phyloP scores from a whole-genome alignment of 2,888 invertebrate genomes.

The Metopia argyrocephala region DNA sequence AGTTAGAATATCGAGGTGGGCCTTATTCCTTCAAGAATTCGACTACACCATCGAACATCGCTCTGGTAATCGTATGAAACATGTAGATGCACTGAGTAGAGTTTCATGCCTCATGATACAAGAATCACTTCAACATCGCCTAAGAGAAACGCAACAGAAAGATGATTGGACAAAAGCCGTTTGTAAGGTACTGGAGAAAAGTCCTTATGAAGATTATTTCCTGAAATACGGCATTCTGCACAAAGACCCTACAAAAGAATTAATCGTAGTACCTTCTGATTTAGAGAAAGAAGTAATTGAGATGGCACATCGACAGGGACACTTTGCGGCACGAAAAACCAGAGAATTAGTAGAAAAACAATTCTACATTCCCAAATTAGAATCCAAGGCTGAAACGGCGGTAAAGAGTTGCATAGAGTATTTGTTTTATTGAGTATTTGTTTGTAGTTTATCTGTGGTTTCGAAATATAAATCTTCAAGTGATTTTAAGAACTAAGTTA shows the following conservation, averaged over 20 bases:
- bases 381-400: too few relatives aligned
- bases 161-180: slow-evolving; percentile 36
- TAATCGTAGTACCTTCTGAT: background rate
- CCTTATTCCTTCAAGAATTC: too few relatives aligned
- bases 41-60: too few relatives aligned
- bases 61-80: slow-evolving; percentile 42
- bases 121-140: slow-evolving; percentile 31
- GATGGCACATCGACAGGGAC: too few relatives aligned
- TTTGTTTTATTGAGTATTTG: too few relatives aligned
- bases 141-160: too few relatives aligned
- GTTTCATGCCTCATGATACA: too few relatives aligned
- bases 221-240: slow-evolving; percentile 39
- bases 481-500: too few relatives aligned
- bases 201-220: slow-evolving; percentile 25
- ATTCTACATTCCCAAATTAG: too few relatives aligned
- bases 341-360: background rate
- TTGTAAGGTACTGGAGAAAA: slow-evolving; percentile 13
- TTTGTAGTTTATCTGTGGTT: too few relatives aligned
- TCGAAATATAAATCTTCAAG: too few relatives aligned
- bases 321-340: background rate
- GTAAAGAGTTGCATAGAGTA: too few relatives aligned
- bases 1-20: slow-evolving; percentile 66
- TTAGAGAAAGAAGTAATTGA: background rate
- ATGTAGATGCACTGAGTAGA: slow-evolving; percentile 48
- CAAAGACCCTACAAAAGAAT: background rate